Percentiles rank a stretch among this genome's conserved stretches.
Conservation (phyloP, 2,888 invertebrate genomes). For the Lathronympha strigana region DNA sequence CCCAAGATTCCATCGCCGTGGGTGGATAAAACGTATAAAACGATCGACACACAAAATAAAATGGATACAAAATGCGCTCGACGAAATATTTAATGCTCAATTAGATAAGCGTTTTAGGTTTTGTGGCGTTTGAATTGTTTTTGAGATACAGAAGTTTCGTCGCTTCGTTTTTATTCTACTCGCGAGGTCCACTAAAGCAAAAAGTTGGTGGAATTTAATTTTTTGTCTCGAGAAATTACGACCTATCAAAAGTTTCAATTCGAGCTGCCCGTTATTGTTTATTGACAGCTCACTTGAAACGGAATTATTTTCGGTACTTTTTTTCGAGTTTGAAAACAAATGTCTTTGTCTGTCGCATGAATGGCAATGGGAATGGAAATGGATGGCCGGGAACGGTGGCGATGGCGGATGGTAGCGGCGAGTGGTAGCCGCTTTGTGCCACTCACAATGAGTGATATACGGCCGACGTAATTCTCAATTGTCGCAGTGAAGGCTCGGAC, state of each 20-base stretch:
- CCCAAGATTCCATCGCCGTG: conserved; percentile 77
- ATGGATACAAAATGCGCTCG: conserved; percentile 80
- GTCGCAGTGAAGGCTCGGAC: conserved; percentile 70
- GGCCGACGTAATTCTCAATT: conserved; percentile 80
- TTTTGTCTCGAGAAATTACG: conserved; percentile 36
- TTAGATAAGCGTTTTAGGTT: conserved; percentile 83
- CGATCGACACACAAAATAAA: conserved; percentile 77
- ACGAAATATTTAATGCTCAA: conserved; percentile 83
- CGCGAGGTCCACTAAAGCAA: conserved; percentile 12
- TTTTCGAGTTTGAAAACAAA: conserved; percentile 77
- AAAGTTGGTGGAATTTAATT: conserved; percentile 8
- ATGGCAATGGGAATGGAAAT: conserved; percentile 53
- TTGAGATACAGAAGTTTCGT: conserved; percentile 56
- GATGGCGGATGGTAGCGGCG: conserved; percentile 73
- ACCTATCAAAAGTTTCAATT: conserved; percentile 37
- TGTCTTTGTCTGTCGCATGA: conserved; percentile 76
- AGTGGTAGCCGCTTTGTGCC: conserved; percentile 77
- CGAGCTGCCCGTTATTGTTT: conserved; percentile 61
- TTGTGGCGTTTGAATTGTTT: conserved; percentile 80
- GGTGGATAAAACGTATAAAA: conserved; percentile 81
- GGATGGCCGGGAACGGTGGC: conserved; percentile 54
- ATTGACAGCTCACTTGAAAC: conserved; percentile 70
- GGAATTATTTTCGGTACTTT: conserved; percentile 75
- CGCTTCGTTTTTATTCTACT: conserved; percentile 31
- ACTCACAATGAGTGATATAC: conserved; percentile 83